A percentile compares a stretch with the other conserved stretches of the same genome.
Conservation (phyloP, 2,113 vertebrate genomes). For the Notechis scutatus region DNA sequence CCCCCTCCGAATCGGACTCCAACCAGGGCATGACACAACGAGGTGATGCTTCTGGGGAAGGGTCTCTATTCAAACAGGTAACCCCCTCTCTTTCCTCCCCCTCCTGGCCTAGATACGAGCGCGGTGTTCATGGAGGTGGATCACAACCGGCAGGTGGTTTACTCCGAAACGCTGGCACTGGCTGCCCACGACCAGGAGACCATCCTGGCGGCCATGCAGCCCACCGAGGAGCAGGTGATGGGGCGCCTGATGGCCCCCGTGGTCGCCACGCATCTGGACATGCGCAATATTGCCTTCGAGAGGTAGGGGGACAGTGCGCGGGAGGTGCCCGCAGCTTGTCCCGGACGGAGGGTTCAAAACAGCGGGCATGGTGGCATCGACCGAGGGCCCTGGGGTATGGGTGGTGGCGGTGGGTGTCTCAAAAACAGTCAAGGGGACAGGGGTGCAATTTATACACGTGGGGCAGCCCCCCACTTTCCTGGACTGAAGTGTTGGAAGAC, state of each 20-base stretch:
- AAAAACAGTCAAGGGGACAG: background rate
- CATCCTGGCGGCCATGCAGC: conserved; percentile 84
- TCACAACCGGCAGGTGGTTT: conserved; percentile 92
- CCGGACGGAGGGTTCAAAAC: background rate
- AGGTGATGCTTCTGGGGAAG: no score
- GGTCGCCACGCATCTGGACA: conserved; percentile 94
- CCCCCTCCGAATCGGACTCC: no score
- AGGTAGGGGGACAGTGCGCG: conserved; percentile 71
- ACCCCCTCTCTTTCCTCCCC: background rate
- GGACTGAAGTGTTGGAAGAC: background rate
- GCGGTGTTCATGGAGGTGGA: conserved; percentile 98
- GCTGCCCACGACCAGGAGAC: conserved; percentile 78
- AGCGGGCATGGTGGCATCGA: background rate
- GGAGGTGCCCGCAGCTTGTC: background rate
- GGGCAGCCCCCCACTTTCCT: background rate
- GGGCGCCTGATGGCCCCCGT: conserved; percentile 86
- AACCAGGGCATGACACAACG: no score
- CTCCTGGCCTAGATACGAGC: conserved; percentile 75
- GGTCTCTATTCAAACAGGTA: background rate
- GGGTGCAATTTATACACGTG: background rate
- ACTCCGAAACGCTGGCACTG: conserved; percentile 86
- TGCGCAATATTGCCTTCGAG: conserved; percentile 95
- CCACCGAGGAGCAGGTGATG: conserved; percentile 93
- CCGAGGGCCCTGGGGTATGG: background rate
- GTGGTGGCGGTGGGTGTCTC: background rate